Conservation (phyloP, 1,140 invertebrate genomes). For the Ruditapes philippinarum region DNA sequence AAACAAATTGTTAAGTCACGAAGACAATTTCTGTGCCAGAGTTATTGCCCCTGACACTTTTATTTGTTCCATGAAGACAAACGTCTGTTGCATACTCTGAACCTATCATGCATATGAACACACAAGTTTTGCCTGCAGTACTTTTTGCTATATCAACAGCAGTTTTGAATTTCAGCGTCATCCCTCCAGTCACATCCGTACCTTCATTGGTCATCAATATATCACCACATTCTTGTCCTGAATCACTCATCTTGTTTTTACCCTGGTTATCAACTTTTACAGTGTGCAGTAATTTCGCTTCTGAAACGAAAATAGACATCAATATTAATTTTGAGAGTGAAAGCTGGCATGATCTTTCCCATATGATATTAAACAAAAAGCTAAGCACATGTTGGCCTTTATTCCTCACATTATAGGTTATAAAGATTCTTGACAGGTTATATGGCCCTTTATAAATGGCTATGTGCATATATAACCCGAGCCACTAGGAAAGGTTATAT, state of each 20-base stretch:
- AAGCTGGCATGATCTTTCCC: too few species aligned
- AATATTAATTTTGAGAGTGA: too few species aligned
- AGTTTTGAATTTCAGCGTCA: conserved; percentile 68
- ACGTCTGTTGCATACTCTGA: conserved; percentile 39
- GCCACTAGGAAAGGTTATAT: too few species aligned
- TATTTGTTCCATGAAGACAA: background rate
- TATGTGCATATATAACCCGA: too few species aligned
- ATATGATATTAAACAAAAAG: too few species aligned
- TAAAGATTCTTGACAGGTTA: too few species aligned
- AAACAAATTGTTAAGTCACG: background rate
- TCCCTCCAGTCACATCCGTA: conserved; percentile 77
- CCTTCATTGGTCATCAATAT: background rate
- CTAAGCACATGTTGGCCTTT: too few species aligned
- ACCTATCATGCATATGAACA: conserved; percentile 67
- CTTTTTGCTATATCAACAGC: conserved; percentile 71
- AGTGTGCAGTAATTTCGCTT: background rate
- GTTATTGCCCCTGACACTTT: background rate
- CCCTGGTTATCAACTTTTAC: background rate
- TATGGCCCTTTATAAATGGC: too few species aligned
- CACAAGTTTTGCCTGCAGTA: conserved; percentile 48
- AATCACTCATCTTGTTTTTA: background rate
- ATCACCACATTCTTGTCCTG: background rate
- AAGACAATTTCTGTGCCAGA: conserved; percentile 10
- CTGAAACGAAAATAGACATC: too few species aligned
- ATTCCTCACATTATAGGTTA: too few species aligned